Evolutionary conservation across 2,888 invertebrate species (phyloP), one percentile per base, ranked within the genome.

Genomic region (Noctua pronuba): DNA sequence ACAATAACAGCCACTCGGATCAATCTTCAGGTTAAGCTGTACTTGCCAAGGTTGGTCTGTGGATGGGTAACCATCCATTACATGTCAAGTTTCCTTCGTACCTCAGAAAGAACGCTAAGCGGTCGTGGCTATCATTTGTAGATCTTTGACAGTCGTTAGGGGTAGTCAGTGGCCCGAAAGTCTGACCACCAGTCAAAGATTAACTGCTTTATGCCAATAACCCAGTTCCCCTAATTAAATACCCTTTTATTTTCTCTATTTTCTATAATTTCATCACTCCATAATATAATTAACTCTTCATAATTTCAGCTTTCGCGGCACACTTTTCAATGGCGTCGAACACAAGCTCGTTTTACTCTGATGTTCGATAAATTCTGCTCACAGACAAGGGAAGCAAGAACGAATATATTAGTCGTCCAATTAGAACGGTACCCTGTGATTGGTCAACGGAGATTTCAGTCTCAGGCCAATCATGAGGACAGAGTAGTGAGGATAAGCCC

Each of bases 391-490:
- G 41, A 72, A 75, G 77, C 79, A 82, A 83, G 81, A 80, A 86
- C 82, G 89, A 91, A 92, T 93, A 92, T 90, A 90, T 93, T 94
- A 93, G 89, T 92, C 88, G 91, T 92, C 89, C 94, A 93, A 94
- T 94, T 93, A 94, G 93, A 90, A 89, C 79, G 80, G 80, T 75
- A 82, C 83, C 68, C 87, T 88, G 89, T 91, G 94, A 94, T 93
- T 93, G 94, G 94, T 92, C 93, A 92, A 90, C 86, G 85, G 90
- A 91, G 91, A 91, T 93, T 92, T 91, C 89, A 91, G 91, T 90
- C 87, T 89, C 87, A 83, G 84, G 86, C 84, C 86, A 86, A 89
- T 89, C 88, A 87, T 66, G 75, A 31, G 60, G 86, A 79, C 46
- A 79, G 84, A 80, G 21, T 90, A 84, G 46, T 75, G 68, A 84